Evolutionary conservation across 1,140 invertebrate genomes (phyloP), one percentile per base, ranked within the genome.

Genomic region (Zaprionus taronus): DNA sequence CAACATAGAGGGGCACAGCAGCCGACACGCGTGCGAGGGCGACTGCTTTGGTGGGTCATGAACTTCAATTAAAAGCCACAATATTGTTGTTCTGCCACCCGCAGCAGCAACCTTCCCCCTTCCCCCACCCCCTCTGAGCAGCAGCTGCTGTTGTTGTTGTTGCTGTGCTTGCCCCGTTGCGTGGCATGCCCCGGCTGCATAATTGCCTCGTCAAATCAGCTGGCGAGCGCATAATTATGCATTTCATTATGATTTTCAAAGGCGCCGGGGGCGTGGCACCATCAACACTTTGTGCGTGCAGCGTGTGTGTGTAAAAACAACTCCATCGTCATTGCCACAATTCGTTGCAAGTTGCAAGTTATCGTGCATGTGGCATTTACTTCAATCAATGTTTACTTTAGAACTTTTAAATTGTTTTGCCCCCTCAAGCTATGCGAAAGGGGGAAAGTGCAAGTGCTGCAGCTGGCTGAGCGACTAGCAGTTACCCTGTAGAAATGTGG

Each of bases 41-140:
- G 67, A 81, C 61, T 61, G 49, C n/a, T 11, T 75, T 71, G 84
- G 81, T 71, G 84, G 81, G 85, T 90, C 84, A 85, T 89, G 84
- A 89, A 90, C 84, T 89, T 81, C 84, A 89, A 89, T 89, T 90
- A 84, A 66, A 68, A 56, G 72, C 74, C 61, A 70, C 70, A 71
- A 69, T 68, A 68, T 22, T 41, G 55, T 14, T 56, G 67, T 26
- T 9, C 36, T 41, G 49, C 47, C 49, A 34, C 17, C 14, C 17
- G 31, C 20, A 17, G n/a, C 4, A 6, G 15, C 15, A n/a, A 15
- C n/a, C n/a, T 47, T 17, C 41, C 2, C 24, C 17, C n/a, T 31
- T 12, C 2, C 22, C 9, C n/a, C n/a, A n/a, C n/a, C 24, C 26
- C 4, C 41, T 14, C 34, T 26, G 41, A 20, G 17, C 56, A 66